Base-by-base conservation (phyloP, 2,888 invertebrate species). In the Yponomeuta malinellus region DNA sequence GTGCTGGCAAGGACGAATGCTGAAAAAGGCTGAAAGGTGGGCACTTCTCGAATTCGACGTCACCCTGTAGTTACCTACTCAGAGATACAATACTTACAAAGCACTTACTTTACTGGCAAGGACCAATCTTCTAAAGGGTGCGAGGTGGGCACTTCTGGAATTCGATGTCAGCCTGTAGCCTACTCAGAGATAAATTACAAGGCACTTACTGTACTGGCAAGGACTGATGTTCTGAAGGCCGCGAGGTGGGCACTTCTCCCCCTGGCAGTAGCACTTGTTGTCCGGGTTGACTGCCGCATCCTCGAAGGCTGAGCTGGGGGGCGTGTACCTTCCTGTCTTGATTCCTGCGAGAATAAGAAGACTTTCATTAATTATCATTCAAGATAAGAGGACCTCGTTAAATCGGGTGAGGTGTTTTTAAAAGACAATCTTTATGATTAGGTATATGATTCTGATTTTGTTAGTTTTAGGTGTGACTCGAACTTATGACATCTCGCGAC, bases 221-320 rank as follows among this genome's bases (percentile, higher is more conserved):
- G 97, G 96, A 76, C 96, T 96, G 74, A 97, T 97, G 79, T 96
- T 96, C 84, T 97, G 97, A 48, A 97, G 84, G 0, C 97, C 97
- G 73, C 93, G 93, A 0, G 95, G 94, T 0, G 97, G 95, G 76
- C 96, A 96, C 69, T 93, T 90, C 72, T 94, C 93, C 1, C 95
- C 95, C 10, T 94, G 94, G 79, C 96, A 96, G 81, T 93, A 96
- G 77, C 97, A 98, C 76, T 94, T 94, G 85, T 96, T 96, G 68
- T 95, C 94, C 0, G 94, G 93, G 73, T 95, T 94, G 59, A 94
- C 86, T 0, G 93, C 93, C 0, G 95, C 95, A 8, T 94, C 93
- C 72, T 95, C 95, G 80, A 97, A 96, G 0, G 95, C 93, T 15
- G 93, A 93, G 9, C 94, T 94, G 0, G 96, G 93, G 0, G 97